Conservation (phyloP, 2,797 vertebrate species). For the Sciurus carolinensis region DNA sequence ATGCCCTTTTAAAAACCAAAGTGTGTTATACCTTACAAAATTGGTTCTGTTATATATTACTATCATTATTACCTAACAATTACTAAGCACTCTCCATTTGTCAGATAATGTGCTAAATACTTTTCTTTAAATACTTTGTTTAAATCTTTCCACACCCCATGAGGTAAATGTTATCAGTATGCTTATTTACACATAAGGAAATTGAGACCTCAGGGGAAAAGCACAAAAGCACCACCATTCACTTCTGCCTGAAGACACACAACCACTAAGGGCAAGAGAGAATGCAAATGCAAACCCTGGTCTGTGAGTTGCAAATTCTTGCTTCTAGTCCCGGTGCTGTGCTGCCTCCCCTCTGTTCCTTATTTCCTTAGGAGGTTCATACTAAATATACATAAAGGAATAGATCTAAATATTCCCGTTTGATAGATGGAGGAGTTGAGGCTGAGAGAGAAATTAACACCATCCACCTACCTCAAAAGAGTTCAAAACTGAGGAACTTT, state of each 20-base stretch:
- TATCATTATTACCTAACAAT: neutral
- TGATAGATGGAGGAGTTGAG: neutral
- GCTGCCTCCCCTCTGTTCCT: neutral
- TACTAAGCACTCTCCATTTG: constrained; percentile 11
- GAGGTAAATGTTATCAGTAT: neutral
- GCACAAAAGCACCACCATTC: neutral
- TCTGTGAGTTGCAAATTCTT: neutral
- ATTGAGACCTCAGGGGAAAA: neutral
- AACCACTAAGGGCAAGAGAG: neutral
- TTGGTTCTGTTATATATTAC: neutral
- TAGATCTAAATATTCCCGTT: neutral
- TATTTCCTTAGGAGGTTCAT: neutral
- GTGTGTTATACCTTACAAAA: neutral
- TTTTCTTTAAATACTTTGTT: constrained; percentile 44
- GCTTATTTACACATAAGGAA: constrained; percentile 30
- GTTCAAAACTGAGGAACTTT: neutral
- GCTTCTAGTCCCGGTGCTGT: neutral
- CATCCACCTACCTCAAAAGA: neutral
- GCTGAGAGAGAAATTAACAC: neutral
- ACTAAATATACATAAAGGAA: neutral
- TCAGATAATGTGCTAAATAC: neutral
- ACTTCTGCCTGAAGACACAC: neutral
- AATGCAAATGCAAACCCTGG: neutral
- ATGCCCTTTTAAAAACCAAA: constrained; percentile 55
- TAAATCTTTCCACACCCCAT: neutral